phyloP scores from a whole-genome alignment of 1,140 invertebrate species.

The Ditylenchus dipsaci region DNA sequence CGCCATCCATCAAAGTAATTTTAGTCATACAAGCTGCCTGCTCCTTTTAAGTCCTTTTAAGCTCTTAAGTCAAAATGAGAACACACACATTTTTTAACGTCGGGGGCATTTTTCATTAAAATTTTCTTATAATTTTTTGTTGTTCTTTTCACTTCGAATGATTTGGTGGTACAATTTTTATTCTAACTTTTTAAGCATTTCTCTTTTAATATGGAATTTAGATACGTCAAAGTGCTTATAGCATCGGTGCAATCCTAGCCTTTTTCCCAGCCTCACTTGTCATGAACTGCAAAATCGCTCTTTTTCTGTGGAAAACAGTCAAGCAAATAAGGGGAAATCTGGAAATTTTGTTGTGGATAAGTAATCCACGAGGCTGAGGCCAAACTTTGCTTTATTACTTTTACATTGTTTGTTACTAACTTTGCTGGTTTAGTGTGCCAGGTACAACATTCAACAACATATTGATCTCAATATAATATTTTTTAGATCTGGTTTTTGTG shows the following conservation, averaged over 20 bases:
- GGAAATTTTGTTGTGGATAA: background rate
- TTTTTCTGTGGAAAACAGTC: background rate
- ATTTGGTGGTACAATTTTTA: background rate
- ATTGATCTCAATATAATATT: too few species aligned
- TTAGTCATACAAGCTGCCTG: too few species aligned
- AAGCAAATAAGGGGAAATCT: background rate
- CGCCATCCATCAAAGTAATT: too few species aligned
- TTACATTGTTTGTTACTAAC: background rate
- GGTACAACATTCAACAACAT: too few species aligned
- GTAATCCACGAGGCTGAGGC: background rate
- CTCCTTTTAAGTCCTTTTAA: too few species aligned
- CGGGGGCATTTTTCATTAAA: too few species aligned
- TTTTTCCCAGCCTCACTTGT: background rate
- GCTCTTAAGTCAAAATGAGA: too few species aligned
- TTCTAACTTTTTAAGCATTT: background rate
- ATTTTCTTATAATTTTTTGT: background rate
- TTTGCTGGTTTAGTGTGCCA: conserved; percentile 2
- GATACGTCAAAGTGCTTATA: conserved; percentile 4
- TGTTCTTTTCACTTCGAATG: too few species aligned
- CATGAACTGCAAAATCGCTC: conserved; percentile 3
- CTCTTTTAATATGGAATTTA: background rate
- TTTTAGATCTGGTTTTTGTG: too few species aligned
- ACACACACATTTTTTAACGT: too few species aligned
- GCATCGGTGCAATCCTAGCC: background rate
- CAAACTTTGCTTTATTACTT: conserved; percentile 3